Conservation (phyloP, 2,113 vertebrate genomes). For the Choloepus hoffmanni region DNA sequence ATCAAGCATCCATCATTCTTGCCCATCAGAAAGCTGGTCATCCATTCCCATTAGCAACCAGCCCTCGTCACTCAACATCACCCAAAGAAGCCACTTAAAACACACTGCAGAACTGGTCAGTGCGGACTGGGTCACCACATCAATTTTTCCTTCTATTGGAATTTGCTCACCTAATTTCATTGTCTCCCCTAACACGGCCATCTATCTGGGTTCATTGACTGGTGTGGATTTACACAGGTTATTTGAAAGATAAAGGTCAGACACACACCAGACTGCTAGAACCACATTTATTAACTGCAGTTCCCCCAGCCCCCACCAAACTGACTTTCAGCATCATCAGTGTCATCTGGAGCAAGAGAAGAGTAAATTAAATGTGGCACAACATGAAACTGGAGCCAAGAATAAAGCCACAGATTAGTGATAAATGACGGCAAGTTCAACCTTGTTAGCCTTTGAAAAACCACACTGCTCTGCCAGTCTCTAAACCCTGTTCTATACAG, state of each 20-base stretch:
- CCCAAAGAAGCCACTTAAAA: conserved; percentile 52
- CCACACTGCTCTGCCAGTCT: conserved; percentile 43
- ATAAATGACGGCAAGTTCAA: conserved; percentile 75
- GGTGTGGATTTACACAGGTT: conserved; percentile 81
- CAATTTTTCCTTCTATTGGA: conserved; percentile 70
- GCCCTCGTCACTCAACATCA: conserved; percentile 35
- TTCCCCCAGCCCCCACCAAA: not conserved
- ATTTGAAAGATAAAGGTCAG: conserved; percentile 87
- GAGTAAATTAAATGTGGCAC: conserved; percentile 84
- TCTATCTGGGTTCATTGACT: conserved; percentile 82
- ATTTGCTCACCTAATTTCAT: conserved; percentile 82
- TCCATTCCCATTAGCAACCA: conserved; percentile 55
- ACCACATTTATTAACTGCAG: conserved; percentile 79
- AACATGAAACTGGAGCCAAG: conserved; percentile 74
- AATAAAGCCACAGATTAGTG: conserved; percentile 72
- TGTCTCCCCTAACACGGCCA: conserved; percentile 71
- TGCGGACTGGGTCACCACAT: conserved; percentile 60
- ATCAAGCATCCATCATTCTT: conserved; percentile 58
- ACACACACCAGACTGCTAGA: conserved; percentile 65
- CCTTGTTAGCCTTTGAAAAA: conserved; percentile 80
- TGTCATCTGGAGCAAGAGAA: conserved; percentile 76
- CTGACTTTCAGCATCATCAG: conserved; percentile 81
- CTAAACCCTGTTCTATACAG: conserved; percentile 20
- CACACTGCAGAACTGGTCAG: conserved; percentile 50
- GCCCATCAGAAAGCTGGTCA: conserved; percentile 14